Base-by-base conservation (phyloP, 2,113 vertebrate species). In the Dipodomys stephensi region DNA sequence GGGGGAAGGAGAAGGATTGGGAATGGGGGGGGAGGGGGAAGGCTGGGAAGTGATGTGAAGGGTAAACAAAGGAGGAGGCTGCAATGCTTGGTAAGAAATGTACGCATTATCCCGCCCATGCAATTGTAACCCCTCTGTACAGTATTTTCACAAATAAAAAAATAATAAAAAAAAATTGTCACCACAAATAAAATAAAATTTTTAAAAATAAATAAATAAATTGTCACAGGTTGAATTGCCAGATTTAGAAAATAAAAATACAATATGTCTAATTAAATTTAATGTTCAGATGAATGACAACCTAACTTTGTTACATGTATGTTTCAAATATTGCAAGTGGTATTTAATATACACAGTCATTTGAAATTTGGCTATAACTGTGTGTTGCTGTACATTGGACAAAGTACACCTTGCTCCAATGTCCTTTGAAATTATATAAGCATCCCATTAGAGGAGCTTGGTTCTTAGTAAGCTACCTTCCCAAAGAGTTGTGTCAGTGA, bases 171-270 rank as follows among this genome's bases (percentile, higher is more conserved):
- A n/a, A n/a, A n/a, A n/a, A n/a, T n/a, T n/a, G n/a, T n/a, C n/a
- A n/a, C n/a, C n/a, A n/a, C n/a, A n/a, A n/a, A n/a, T n/a, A n/a
- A n/a, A n/a, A n/a, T n/a, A n/a, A n/a, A n/a, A n/a, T n/a, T n/a
- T n/a, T n/a, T n/a, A n/a, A n/a, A n/a, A n/a, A n/a, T n/a, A n/a
- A n/a, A n/a, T n/a, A 39, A 39, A 88, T 74, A 79, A 65, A 65
- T 13, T 65, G 27, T 39, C 23, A 49, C 35, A 73, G 6, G 19
- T 88, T 81, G 69, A 2, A 9, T 25, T 57, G 0, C 27, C 60
- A 83, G 13, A 87, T 87, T 83, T 86, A 95, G 72, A 90, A 53
- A 87, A 87, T 73, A 83, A 94, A 69, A 84, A 93, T 90, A 28
- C 7, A 72, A 5, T 49, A 80, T 64, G 25, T 69, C 23, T 28